Evolutionary conservation across 2,888 invertebrate genomes (phyloP).

Genomic region (Punctoribates punctum): DNA sequence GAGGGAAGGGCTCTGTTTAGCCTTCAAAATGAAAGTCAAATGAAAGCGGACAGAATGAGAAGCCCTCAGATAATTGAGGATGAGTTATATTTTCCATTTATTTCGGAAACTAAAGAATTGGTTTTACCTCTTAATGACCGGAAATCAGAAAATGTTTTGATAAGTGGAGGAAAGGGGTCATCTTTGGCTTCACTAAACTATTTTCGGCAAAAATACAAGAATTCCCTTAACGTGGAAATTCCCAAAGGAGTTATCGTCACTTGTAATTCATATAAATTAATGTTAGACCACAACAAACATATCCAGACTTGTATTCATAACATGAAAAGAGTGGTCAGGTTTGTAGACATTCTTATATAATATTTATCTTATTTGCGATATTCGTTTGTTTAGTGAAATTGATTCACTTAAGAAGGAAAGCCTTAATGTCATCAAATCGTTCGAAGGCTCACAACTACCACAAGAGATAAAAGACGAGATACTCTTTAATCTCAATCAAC

Average conservation of each 20-base stretch:
- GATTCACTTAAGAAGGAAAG: background rate
- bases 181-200: conserved; percentile 31
- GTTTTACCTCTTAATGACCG: conserved; percentile 10
- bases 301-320: background rate
- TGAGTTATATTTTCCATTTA: background rate
- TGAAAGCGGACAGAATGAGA: no score
- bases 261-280: conserved; percentile 27
- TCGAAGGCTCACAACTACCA: background rate
- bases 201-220: background rate
- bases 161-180: conserved; percentile 42
- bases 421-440: background rate
- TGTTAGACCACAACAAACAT: background rate
- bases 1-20: background rate
- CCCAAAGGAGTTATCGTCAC: conserved; percentile 42
- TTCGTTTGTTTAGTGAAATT: background rate
- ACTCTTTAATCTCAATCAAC: background rate
- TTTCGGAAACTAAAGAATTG: background rate
- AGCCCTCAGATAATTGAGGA: background rate
- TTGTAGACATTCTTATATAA: background rate
- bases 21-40: background rate
- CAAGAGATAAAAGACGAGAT: conserved; percentile 6
- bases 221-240: background rate
- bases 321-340: background rate
- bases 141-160: conserved; percentile 38
- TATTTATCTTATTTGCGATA: background rate